phyloP scores from a whole-genome alignment of 1,140 invertebrate genomes.

The Drosophila arawakana region DNA sequence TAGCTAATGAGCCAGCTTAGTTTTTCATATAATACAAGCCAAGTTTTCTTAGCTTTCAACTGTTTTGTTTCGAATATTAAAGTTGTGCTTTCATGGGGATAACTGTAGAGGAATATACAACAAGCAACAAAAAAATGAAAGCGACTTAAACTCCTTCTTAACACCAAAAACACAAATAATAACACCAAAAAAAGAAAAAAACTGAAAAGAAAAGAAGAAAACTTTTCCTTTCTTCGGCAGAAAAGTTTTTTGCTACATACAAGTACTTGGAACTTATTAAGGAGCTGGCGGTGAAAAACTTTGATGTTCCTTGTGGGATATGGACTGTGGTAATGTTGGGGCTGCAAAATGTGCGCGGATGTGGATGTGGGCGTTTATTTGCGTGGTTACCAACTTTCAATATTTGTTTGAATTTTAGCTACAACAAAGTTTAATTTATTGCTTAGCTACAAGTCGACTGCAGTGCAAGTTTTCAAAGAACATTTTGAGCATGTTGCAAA shows the following conservation, averaged over 20 bases:
- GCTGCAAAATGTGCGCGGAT: background rate
- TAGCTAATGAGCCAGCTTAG: background rate
- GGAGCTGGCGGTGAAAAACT: slow-evolving; percentile 11
- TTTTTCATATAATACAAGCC: background rate
- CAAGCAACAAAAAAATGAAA: background rate
- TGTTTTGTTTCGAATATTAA: background rate
- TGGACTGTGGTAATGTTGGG: background rate
- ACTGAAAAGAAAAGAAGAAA: background rate
- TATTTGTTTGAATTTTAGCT: slow-evolving; percentile 11
- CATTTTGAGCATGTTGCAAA: slow-evolving; percentile 1
- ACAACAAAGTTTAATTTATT: slow-evolving; percentile 5
- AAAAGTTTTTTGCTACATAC: slow-evolving; percentile 6
- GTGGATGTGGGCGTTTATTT: slow-evolving; percentile 1
- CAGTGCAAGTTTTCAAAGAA: background rate
- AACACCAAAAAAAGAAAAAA: slow-evolving; percentile 5
- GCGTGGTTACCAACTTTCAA: background rate
- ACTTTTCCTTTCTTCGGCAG: slow-evolving; percentile 5
- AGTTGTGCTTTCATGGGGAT: background rate
- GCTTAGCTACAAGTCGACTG: background rate
- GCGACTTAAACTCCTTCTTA: slow-evolving; percentile 3
- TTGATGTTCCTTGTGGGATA: slow-evolving; percentile 8
- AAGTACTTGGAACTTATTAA: slow-evolving; percentile 21
- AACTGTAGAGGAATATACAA: background rate
- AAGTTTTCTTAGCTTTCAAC: background rate
- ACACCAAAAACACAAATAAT: background rate